Evolutionary conservation across 2,113 vertebrate species (phyloP), one percentile per base, ranked within the genome.

Genomic region (Entomyzon cyanotis): DNA sequence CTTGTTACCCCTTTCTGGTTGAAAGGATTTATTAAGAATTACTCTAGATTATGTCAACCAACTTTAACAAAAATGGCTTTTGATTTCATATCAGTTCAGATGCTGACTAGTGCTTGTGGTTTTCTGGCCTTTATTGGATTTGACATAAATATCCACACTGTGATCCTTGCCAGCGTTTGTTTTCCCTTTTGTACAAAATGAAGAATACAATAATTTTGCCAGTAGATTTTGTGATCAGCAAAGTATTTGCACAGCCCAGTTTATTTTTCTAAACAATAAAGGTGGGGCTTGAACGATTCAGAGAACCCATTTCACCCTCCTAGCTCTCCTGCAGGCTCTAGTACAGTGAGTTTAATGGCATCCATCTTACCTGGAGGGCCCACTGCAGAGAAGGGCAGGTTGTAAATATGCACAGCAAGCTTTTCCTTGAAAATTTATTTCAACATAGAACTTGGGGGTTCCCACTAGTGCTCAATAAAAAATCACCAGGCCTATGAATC

Each of bases 191-290:
- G 87, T 82, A 95, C 92, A 76, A 78, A 92, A 94, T 78, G 78
- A 97, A 95, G 90, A 95, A 89, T 22, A 77, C 59, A 81, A 52
- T 88, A 35, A 95, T 83, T 89, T 87, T 97, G 95, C 98, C 98
- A 97, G 89, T 78, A 93, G 94, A 97, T 98, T 95, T 90, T 97
- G 96, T 96, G 96, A 98, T 97, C 93, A 47, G 84, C 81, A 80
- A 97, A 97, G 84, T 95, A 97, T 97, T 93, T 97, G 91, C 84
- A 93, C 90, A 95, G 73, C 53, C 73, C 84, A 53, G 67, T 96
- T 97, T 96, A 68, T 92, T 97, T 98, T 97, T 96, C 95, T 97
- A 97, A 98, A 96, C 84, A 96, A 93, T 94, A 94, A 80, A 93
- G 96, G 95, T 93, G 94, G 94, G 93, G 74, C 87, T 93, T 86